These are phyloP conservation scores for Drosophila quadrilineata DNA, from an alignment of 1,140 invertebrate species.

Conservation along the genomic window DNA sequence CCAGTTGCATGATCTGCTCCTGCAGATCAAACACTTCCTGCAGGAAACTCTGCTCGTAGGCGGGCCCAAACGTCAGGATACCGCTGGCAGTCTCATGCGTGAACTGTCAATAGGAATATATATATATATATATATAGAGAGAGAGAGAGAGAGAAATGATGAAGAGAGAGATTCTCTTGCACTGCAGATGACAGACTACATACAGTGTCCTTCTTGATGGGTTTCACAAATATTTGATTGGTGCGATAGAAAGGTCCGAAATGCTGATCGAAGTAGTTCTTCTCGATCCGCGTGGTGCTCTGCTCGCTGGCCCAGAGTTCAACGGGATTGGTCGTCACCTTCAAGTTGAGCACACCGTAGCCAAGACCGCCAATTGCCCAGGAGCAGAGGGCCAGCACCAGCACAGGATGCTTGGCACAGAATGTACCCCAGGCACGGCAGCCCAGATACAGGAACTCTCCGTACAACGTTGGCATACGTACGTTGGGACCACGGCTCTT, in stretches of 20 bases:
- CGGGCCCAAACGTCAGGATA: slow-evolving; percentile 83
- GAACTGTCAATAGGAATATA: too few relatives aligned
- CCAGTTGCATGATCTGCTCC: slow-evolving; percentile 83
- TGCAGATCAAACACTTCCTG: slow-evolving; percentile 86
- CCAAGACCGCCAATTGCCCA: slow-evolving; percentile 84
- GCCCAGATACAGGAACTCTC: slow-evolving; percentile 81
- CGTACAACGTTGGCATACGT: slow-evolving; percentile 58
- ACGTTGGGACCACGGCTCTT: not conserved
- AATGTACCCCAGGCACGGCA: slow-evolving; percentile 84
- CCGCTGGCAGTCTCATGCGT: slow-evolving; percentile 70
- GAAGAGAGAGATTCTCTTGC: not conserved
- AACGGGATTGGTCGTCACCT: slow-evolving; percentile 92
- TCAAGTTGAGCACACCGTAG: slow-evolving; percentile 85
- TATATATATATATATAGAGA: too few relatives aligned
- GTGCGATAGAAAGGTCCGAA: slow-evolving; percentile 96
- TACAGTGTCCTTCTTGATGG: slow-evolving; percentile 60
- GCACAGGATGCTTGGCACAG: slow-evolving; percentile 85
- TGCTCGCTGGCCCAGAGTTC: slow-evolving; percentile 93
- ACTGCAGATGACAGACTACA: slow-evolving; percentile 34
- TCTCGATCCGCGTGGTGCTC: slow-evolving; percentile 89
- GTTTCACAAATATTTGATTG: slow-evolving; percentile 89
- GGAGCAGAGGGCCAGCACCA: slow-evolving; percentile 84
- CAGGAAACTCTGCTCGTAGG: slow-evolving; percentile 88
- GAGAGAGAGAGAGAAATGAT: not conserved
- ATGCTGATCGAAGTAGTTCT: slow-evolving; percentile 91